Evolutionary conservation across 1,140 invertebrate genomes (phyloP), one percentile per base, ranked within the genome.

Genomic region (Microvelia longipes): DNA sequence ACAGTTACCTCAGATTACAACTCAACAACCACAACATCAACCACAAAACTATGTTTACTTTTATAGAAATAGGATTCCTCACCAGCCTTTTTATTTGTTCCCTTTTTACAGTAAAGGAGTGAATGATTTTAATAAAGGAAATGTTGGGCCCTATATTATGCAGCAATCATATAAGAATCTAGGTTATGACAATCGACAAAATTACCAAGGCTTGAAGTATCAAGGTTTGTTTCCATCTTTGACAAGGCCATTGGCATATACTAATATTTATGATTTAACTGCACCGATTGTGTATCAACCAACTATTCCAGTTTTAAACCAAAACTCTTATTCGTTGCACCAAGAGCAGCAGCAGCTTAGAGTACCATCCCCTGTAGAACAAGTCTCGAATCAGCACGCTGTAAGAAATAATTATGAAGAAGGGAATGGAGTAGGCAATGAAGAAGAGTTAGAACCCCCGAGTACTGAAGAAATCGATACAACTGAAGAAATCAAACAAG

Each of bases 81-180:
- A 66, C n/a, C 63, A 66, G 64, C 62, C 65, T 19, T 29, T 69
- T 60, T 71, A 71, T 29, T 71, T 68, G 19, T 13, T 71, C 2
- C 71, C 71, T 13, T 29, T 68, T 13, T 65, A n/a, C 29, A 67
- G 28, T 5, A 14, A 26, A 19, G 11, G 11, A 11, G 15, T 11
- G 2, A 19, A 28, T 2, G 25, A 29, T 19, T 15, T 67, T 26
- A 67, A 28, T 29, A 28, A 28, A 29, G 66, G 64, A 29, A 30
- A 71, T 50, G 30, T 71, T 2, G 71, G 71, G 13, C 63, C 65
- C 28, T 71, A 69, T 28, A 71, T 71, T 2, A 71, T 69, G 71
- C 66, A 62, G n/a, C 71, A 71, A 15, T 71, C 71, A 0, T 61
- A 71, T 67, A 67, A 71, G 29, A 71, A 69, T 62, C 71, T 1